A percentile compares a stretch with the other conserved stretches of the same genome.
These are phyloP conservation scores for Chamaedrilus cognettii DNA, from an alignment of 2,888 invertebrate genomes.

Conservation along the genomic window DNA sequence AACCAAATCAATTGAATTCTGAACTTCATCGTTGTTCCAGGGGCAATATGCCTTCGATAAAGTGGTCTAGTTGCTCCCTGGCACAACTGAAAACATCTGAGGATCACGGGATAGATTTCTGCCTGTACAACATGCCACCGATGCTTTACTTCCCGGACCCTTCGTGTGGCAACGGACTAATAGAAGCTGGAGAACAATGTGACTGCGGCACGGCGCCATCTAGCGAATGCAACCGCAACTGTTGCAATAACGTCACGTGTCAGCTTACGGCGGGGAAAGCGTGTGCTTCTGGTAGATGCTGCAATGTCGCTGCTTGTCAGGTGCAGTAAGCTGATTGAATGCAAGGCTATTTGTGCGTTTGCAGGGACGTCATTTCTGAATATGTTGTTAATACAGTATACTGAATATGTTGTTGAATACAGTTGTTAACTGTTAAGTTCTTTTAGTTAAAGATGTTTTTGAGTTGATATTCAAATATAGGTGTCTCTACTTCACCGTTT, in stretches of 20 bases:
- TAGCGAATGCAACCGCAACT: slow-evolving; percentile 4
- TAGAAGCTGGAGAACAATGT: slow-evolving; percentile 14
- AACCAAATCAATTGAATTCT: too few relatives aligned
- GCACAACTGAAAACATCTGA: not conserved
- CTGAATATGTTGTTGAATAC: too few relatives aligned
- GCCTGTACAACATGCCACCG: slow-evolving; percentile 13
- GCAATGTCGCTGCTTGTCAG: slow-evolving; percentile 6
- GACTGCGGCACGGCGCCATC: slow-evolving; percentile 12
- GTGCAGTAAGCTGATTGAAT: not conserved
- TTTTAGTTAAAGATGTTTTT: too few relatives aligned
- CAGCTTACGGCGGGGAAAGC: not conserved
- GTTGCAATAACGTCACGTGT: slow-evolving; percentile 13
- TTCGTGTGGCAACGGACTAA: slow-evolving; percentile 14
- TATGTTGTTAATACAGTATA: too few relatives aligned
- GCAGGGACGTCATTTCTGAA: too few relatives aligned
- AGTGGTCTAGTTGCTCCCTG: slow-evolving; percentile 10
- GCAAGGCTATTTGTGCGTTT: too few relatives aligned
- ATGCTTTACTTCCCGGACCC: not conserved
- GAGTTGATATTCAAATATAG: too few relatives aligned
- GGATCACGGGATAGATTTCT: slow-evolving; percentile 10
- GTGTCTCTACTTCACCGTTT: too few relatives aligned
- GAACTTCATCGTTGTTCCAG: too few relatives aligned
- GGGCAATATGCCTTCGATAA: slow-evolving; percentile 3
- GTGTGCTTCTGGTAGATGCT: slow-evolving; percentile 17
- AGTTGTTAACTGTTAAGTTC: too few relatives aligned